Percentiles rank a stretch among this genome's conserved stretches.
Evolutionary conservation across 2,888 invertebrate species (phyloP).

Genomic region (Ochropleura plecta): DNA sequence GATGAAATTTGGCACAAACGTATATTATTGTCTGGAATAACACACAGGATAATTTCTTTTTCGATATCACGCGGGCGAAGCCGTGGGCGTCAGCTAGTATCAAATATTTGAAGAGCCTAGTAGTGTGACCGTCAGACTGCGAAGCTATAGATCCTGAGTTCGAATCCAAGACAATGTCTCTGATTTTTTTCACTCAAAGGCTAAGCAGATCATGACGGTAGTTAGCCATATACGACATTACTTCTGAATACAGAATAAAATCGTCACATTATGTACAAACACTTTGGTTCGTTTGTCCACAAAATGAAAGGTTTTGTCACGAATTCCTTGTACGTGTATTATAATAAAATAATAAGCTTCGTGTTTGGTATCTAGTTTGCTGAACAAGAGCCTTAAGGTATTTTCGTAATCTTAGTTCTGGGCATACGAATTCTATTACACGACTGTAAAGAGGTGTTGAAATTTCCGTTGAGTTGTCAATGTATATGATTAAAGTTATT

Average conservation of each 20-base stretch:
- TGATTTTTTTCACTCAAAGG: too few relatives aligned
- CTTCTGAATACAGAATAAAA: constrained; percentile 6
- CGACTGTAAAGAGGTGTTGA: constrained; percentile 50
- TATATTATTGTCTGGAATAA: too few relatives aligned
- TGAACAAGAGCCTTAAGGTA: constrained; percentile 44
- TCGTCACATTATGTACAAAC: constrained; percentile 1
- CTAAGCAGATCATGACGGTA: background rate
- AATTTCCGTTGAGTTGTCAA: constrained; percentile 50
- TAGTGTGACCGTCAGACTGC: too few relatives aligned
- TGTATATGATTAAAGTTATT: background rate
- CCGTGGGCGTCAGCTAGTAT: too few relatives aligned
- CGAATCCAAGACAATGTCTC: too few relatives aligned
- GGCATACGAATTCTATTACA: constrained; percentile 68
- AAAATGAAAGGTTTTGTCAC: constrained; percentile 50
- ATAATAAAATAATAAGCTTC: constrained; percentile 43
- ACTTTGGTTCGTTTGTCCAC: constrained; percentile 28
- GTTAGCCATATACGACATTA: constrained; percentile 4
- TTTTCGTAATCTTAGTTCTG: constrained; percentile 70
- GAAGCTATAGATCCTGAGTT: too few relatives aligned
- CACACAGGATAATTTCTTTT: too few relatives aligned
- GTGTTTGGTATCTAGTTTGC: constrained; percentile 38
- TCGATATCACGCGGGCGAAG: too few relatives aligned
- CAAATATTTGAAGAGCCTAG: too few relatives aligned
- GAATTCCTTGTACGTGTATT: constrained; percentile 24
- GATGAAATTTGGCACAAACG: too few relatives aligned